Percentiles rank a stretch among this genome's conserved stretches.
These are phyloP conservation scores for Gymnocypris eckloni DNA, from an alignment of 2,797 vertebrate species.

Conservation along the genomic window DNA sequence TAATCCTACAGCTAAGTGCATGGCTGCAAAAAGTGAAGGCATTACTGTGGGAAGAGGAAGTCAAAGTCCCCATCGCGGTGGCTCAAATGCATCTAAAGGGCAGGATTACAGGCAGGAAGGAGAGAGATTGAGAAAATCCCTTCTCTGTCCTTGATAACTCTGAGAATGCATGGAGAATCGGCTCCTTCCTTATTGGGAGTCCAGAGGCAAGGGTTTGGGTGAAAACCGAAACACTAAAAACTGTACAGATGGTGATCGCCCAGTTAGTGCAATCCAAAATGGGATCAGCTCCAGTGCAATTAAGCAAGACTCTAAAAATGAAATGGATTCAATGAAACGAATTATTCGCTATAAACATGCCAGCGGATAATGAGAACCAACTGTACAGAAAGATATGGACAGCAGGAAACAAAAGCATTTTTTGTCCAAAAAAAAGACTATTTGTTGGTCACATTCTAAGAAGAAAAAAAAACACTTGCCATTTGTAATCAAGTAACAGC, in stretches of 20 bases:
- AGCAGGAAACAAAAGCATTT: neutral
- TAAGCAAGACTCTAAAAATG: neutral
- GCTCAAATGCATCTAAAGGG: constrained; percentile 47
- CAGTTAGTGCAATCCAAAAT: constrained; percentile 6
- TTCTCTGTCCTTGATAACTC: constrained; percentile 27
- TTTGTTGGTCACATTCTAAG: neutral
- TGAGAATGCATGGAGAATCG: neutral
- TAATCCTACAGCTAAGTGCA: constrained; percentile 19
- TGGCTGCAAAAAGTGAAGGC: constrained; percentile 32
- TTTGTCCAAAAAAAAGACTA: neutral
- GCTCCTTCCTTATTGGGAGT: constrained; percentile 1
- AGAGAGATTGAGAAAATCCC: constrained; percentile 34
- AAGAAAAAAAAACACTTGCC: neutral
- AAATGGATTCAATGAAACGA: constrained; percentile 5
- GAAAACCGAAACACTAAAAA: neutral
- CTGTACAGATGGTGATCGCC: constrained; percentile 3
- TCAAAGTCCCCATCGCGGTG: constrained; percentile 10
- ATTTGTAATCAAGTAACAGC: neutral
- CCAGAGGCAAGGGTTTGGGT: neutral
- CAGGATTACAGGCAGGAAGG: constrained; percentile 43
- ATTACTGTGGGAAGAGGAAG: constrained; percentile 21
- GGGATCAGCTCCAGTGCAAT: constrained; percentile 31
- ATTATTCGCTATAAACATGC: constrained; percentile 13
- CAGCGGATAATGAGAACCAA: constrained; percentile 8
- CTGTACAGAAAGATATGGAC: constrained; percentile 1